These are phyloP conservation scores for Hirudinaria manillensis DNA, from an alignment of 2,888 invertebrate genomes.

Conservation along the genomic window DNA sequence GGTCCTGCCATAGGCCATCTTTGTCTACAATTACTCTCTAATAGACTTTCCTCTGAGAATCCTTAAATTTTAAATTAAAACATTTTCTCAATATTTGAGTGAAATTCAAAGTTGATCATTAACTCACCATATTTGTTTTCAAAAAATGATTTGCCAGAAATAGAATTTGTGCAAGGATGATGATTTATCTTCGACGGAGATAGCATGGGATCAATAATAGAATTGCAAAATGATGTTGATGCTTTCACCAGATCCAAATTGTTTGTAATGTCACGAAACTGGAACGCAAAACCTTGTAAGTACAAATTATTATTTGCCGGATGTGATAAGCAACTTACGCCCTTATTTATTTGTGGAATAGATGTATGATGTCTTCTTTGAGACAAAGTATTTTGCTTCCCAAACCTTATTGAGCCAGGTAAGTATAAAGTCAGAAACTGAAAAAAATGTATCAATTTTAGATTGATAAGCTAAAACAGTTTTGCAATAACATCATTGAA, in stretches of 20 bases:
- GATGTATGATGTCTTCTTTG: not conserved
- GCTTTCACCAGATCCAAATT: not conserved
- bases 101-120: not conserved
- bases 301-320: too few relatives aligned
- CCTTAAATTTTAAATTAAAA: conserved; percentile 6
- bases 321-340: too few relatives aligned
- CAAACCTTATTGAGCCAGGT: not conserved
- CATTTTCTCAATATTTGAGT: not conserved
- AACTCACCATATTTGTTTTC: conserved; percentile 27
- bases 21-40: not conserved
- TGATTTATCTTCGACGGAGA: not conserved
- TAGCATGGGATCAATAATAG: not conserved
- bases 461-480: not conserved
- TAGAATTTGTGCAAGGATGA: not conserved
- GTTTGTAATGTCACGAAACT: not conserved
- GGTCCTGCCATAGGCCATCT: not conserved
- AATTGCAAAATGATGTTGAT: not conserved
- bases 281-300: too few relatives aligned
- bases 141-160: conserved; percentile 26
- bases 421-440: not conserved
- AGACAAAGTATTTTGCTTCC: conserved; percentile 10
- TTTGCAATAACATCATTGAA: too few relatives aligned
- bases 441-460: not conserved
- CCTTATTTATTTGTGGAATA: too few relatives aligned
- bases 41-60: conserved; percentile 17